Conservation (phyloP, 2,888 invertebrate genomes). For the Cyclophora punctaria region DNA sequence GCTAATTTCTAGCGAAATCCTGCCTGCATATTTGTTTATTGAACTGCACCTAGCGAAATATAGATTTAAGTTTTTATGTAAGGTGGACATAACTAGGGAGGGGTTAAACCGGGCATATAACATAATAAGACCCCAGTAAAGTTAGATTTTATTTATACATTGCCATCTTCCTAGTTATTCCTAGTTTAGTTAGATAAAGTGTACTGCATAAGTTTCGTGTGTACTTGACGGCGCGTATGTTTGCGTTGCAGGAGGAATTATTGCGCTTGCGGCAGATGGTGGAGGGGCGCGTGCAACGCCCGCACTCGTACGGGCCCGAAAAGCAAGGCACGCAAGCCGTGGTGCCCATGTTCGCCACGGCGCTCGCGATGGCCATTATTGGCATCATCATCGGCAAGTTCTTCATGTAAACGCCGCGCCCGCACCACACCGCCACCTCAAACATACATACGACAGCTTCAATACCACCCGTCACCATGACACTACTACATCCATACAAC, state of each 20-base stretch:
- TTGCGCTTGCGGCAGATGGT: slow-evolving; percentile 73
- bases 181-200: too few relatives aligned
- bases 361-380: slow-evolving; percentile 80
- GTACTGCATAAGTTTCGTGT: neutral
- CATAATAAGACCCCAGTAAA: neutral
- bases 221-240: neutral
- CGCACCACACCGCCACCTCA: slow-evolving; percentile 43
- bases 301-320: slow-evolving; percentile 69
- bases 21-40: too few relatives aligned
- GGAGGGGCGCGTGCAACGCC: slow-evolving; percentile 49
- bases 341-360: slow-evolving; percentile 79
- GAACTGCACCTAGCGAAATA: too few relatives aligned
- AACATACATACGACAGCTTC: slow-evolving; percentile 15
- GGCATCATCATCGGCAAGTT: slow-evolving; percentile 88
- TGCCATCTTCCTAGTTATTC: neutral
- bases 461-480: slow-evolving; percentile 24
- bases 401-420: slow-evolving; percentile 79
- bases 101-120: too few relatives aligned
- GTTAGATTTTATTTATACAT: neutral
- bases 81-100: too few relatives aligned
- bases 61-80: too few relatives aligned
- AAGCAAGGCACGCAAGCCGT: slow-evolving; percentile 72
- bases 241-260: slow-evolving; percentile 75
- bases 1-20: too few relatives aligned
- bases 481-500: slow-evolving; percentile 27